Evolutionary conservation across 2,888 invertebrate species (phyloP), one percentile per base, ranked within the genome.

Genomic region (Phalera bucephala): DNA sequence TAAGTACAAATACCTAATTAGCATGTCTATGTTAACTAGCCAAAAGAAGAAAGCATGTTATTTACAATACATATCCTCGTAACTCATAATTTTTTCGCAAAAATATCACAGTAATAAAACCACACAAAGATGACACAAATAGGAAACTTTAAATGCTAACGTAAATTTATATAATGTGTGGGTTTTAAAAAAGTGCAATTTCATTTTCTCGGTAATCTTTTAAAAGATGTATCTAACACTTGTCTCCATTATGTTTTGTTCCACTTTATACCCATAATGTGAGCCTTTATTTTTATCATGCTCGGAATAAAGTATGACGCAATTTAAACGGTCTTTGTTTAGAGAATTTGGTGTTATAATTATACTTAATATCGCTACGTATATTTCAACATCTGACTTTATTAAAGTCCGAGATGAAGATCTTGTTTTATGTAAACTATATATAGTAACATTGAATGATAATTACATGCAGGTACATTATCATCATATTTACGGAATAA

Each of bases 301-400:
- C 14, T 9, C 25, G 9, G 15, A 17, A n/a, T 10, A 3, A 14
- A 8, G 7, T 29, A 14, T 29, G 15, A 36, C 31, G 31, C 31
- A 25, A 11, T 0, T 11, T 23, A 4, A 11, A 2, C 10, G 4
- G 1, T 1, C 11, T 23, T 4, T 23, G 10, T 23, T 5, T 11
- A 23, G 11, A 23, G 2, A 3, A 2, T 2, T 22, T 9, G 22
- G 3, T 9, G 3, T 22, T 9, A 9, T 9, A 2, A 2, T 9
- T 9, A 9, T n/a, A n/a, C 1, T 3, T 22, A n/a, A 3, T 17
- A 17, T 17, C 17, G 3, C 17, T 17, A 17, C 6, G 9, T 9
- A 5, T n/a, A n/a, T n/a, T n/a, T n/a, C 46, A 33, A 42, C 33
- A 43, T 23, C 37, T 54, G 42, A 45, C 36, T 37, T 42, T 52